Percentiles rank a stretch among this genome's conserved stretches.
Evolutionary conservation across 2,888 invertebrate genomes (phyloP).

Genomic region (Diabrotica balteata): DNA sequence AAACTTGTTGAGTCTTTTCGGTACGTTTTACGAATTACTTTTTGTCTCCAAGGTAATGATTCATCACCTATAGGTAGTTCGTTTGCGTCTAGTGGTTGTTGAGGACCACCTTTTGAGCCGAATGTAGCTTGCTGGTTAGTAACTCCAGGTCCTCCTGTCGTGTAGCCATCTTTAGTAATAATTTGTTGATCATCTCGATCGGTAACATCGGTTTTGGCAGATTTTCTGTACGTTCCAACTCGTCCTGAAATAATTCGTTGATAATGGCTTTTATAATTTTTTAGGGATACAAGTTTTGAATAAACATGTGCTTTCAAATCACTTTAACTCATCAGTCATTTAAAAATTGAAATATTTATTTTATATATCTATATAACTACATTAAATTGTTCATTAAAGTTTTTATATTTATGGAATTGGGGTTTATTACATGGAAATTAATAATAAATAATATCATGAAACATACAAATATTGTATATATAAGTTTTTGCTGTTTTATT

Average conservation of each 20-base stretch:
- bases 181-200: slow-evolving; percentile 51
- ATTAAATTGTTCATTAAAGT: too few relatives aligned
- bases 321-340: too few relatives aligned
- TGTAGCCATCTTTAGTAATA: slow-evolving; percentile 45
- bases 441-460: too few relatives aligned
- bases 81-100: slow-evolving; percentile 57
- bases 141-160: slow-evolving; percentile 55
- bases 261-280: too few relatives aligned
- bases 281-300: too few relatives aligned
- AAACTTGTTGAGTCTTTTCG: slow-evolving; percentile 24
- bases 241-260: slow-evolving; percentile 56
- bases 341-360: too few relatives aligned
- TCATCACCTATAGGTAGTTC: slow-evolving; percentile 64
- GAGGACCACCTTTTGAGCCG: slow-evolving; percentile 50
- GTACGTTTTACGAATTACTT: slow-evolving; percentile 26
- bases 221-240: slow-evolving; percentile 61
- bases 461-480: too few relatives aligned
- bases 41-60: slow-evolving; percentile 64
- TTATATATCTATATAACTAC: too few relatives aligned
- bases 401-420: too few relatives aligned
- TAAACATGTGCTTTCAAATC: too few relatives aligned
- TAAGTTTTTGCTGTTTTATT: too few relatives aligned
- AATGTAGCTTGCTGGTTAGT: slow-evolving; percentile 47
- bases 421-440: too few relatives aligned
- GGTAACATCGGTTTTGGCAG: slow-evolving; percentile 55